Evolutionary conservation across 2,888 invertebrate species (phyloP).

Genomic region (Drosophila emarginata): DNA sequence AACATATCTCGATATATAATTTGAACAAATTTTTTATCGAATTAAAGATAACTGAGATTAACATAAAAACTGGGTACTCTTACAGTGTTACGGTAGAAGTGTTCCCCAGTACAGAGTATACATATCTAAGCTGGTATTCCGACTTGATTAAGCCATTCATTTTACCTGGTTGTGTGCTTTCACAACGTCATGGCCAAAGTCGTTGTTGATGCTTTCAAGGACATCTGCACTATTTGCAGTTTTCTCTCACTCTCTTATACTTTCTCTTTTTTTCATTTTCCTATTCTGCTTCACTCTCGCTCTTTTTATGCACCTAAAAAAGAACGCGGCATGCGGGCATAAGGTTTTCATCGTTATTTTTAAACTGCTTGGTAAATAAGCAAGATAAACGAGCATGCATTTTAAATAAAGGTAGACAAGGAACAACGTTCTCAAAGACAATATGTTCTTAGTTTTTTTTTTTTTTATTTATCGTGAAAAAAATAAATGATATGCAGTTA

Average conservation of each 20-base stretch:
- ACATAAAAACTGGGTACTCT: too few relatives aligned
- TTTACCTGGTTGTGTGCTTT: conserved; percentile 33
- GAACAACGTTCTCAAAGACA: too few relatives aligned
- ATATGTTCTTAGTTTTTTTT: too few relatives aligned
- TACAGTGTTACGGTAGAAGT: too few relatives aligned
- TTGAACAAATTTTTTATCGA: too few relatives aligned
- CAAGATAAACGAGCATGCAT: conserved; percentile 44
- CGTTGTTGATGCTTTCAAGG: conserved; percentile 71
- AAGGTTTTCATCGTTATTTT: conserved; percentile 26
- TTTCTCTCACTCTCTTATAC: conserved; percentile 58
- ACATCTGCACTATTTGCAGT: conserved; percentile 68
- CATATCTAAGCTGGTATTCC: too few relatives aligned
- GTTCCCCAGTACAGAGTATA: too few relatives aligned
- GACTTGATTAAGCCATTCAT: too few relatives aligned
- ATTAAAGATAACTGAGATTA: too few relatives aligned
- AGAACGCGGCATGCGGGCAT: conserved; percentile 14
- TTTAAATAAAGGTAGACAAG: conserved; percentile 42
- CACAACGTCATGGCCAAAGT: conserved; percentile 49
- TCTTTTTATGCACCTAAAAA: conserved; percentile 30
- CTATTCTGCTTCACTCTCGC: conserved; percentile 48
- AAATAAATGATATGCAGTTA: too few relatives aligned
- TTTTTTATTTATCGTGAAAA: too few relatives aligned
- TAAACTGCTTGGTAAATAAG: conserved; percentile 64
- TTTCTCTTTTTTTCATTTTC: conserved; percentile 47
- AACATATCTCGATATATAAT: too few relatives aligned